These are phyloP conservation scores for Sitophilus oryzae DNA, from an alignment of 1,140 invertebrate species.

Conservation along the genomic window DNA sequence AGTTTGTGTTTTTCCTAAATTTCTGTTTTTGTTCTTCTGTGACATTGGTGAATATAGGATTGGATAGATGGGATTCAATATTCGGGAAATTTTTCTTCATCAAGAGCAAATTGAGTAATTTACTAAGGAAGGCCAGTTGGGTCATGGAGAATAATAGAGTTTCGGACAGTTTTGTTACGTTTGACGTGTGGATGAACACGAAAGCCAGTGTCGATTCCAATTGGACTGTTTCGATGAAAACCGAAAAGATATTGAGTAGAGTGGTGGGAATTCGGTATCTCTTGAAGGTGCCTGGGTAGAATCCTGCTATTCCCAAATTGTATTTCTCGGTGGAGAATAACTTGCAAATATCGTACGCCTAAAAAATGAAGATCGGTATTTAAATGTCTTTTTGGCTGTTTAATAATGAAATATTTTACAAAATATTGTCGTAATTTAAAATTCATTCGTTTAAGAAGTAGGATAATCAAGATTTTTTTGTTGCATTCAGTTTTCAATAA, in stretches of 20 bases:
- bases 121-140: not conserved
- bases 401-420: no score
- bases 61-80: not conserved
- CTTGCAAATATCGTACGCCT: not conserved
- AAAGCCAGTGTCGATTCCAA: not conserved
- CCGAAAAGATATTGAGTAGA: not conserved
- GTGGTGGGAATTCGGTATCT: not conserved
- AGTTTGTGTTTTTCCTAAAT: not conserved
- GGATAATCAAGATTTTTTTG: no score
- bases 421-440: no score
- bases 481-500: no score
- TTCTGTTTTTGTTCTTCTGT: not conserved
- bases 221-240: not conserved
- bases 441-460: no score
- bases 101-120: not conserved
- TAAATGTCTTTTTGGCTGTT: no score
- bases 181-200: not conserved
- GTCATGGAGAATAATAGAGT: not conserved
- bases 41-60: not conserved
- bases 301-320: not conserved
- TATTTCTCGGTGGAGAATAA: not conserved
- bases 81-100: not conserved
- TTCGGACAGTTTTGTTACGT: not conserved
- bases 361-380: not conserved
- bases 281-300: not conserved